Conservation (phyloP, 2,113 vertebrate genomes). For the Eubucco bourcierii region DNA sequence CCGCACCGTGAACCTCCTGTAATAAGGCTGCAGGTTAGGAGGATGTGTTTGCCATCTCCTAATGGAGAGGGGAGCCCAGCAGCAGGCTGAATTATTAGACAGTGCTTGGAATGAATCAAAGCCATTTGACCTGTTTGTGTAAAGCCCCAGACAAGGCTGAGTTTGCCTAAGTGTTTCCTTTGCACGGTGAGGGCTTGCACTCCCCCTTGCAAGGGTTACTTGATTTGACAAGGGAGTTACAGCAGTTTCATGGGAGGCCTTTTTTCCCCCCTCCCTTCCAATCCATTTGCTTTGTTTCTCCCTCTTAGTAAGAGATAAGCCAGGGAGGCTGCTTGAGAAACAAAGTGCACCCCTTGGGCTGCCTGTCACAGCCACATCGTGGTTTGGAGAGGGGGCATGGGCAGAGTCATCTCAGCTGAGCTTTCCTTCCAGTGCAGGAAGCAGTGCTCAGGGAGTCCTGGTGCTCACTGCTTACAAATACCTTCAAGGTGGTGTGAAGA, state of each 20-base stretch:
- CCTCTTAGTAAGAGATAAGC: background rate
- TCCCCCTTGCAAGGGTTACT: background rate
- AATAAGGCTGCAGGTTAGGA: background rate
- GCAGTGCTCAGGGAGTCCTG: background rate
- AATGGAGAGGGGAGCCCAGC: background rate
- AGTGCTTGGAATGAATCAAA: background rate
- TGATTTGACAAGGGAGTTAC: background rate
- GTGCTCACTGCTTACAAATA: background rate
- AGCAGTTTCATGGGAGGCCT: background rate
- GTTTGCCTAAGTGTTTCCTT: background rate
- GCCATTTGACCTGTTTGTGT: background rate
- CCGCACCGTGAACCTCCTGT: background rate
- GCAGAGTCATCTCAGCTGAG: background rate
- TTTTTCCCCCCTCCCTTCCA: background rate
- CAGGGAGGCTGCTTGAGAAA: background rate
- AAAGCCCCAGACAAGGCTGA: background rate
- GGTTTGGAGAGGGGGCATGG: fast-evolving
- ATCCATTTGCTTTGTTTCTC: background rate
- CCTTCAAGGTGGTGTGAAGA: background rate
- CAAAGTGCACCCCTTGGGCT: background rate
- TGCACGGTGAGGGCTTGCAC: background rate
- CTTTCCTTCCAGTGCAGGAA: background rate
- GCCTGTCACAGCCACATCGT: background rate
- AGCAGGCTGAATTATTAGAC: background rate
- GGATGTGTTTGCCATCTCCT: background rate